Evolutionary conservation across 2,888 invertebrate genomes (phyloP).

Genomic region (Choristoneura rosaceana): DNA sequence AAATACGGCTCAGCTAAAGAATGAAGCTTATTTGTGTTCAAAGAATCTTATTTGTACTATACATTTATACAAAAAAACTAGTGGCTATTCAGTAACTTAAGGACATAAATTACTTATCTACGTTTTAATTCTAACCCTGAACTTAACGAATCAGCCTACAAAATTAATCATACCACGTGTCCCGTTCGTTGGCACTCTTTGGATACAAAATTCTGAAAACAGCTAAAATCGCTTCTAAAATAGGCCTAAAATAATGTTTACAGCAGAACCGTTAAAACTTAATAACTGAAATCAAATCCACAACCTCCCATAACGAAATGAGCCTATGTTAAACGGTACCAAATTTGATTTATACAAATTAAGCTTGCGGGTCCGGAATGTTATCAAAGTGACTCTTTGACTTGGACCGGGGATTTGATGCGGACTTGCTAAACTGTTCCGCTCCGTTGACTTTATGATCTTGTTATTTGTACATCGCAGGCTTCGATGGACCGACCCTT

Average conservation of each 20-base stretch:
- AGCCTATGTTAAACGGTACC: constrained; percentile 45
- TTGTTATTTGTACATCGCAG: constrained; percentile 60
- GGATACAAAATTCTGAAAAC: not conserved
- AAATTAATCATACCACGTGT: too few relatives aligned
- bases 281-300: constrained; percentile 35
- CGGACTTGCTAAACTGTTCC: constrained; percentile 72
- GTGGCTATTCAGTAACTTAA: too few relatives aligned
- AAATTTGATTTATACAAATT: constrained; percentile 78
- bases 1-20: too few relatives aligned
- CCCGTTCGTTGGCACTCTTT: too few relatives aligned
- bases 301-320: constrained; percentile 24
- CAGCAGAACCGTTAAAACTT: constrained; percentile 12
- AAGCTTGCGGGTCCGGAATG: constrained; percentile 67
- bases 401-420: constrained; percentile 63
- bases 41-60: too few relatives aligned
- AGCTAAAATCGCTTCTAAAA: not conserved
- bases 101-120: too few relatives aligned
- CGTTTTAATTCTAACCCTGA: too few relatives aligned
- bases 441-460: constrained; percentile 70
- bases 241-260: not conserved
- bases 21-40: too few relatives aligned
- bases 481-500: constrained; percentile 48
- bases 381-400: constrained; percentile 74
- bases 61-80: too few relatives aligned
- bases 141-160: too few relatives aligned